Evolutionary conservation across 2,113 vertebrate species (phyloP).

Genomic region (Gasterosteus aculeatus): DNA sequence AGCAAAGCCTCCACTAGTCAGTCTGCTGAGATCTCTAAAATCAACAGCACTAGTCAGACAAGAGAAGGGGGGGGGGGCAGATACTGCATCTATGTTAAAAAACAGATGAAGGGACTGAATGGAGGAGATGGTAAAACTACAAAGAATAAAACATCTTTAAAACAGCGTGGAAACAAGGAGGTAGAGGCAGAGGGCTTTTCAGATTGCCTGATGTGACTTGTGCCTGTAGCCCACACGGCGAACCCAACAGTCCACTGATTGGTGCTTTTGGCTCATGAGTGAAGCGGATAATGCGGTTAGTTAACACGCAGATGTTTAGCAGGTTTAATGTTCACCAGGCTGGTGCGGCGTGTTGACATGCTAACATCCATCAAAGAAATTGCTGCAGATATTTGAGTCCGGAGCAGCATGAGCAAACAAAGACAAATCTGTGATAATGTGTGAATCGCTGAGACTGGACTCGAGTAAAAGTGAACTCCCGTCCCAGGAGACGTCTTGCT

Average conservation of each 20-base stretch:
- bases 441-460: not conserved
- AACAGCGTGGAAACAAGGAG: not conserved
- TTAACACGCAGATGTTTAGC: not conserved
- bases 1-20: slow-evolving; percentile 68
- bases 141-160: not conserved
- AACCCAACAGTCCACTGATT: not conserved
- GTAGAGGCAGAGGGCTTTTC: slow-evolving; percentile 1
- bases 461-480: not conserved
- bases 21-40: slow-evolving; percentile 73
- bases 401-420: not conserved
- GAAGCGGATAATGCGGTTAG: not conserved
- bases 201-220: slow-evolving; percentile 8
- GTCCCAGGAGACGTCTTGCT: not conserved
- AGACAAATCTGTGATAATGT: not conserved
- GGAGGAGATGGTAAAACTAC: not conserved
- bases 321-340: not conserved
- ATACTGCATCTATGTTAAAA: slow-evolving; percentile 20
- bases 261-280: not conserved
- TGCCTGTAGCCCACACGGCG: not conserved
- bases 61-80: slow-evolving; percentile 13
- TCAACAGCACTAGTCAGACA: slow-evolving; percentile 64
- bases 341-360: not conserved
- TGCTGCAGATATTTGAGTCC: not conserved
- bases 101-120: slow-evolving; percentile 22
- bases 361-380: not conserved